A percentile compares a stretch with the other conserved stretches of the same genome.
phyloP scores from a whole-genome alignment of 2,113 vertebrate genomes.

The Pungitius pungitius region DNA sequence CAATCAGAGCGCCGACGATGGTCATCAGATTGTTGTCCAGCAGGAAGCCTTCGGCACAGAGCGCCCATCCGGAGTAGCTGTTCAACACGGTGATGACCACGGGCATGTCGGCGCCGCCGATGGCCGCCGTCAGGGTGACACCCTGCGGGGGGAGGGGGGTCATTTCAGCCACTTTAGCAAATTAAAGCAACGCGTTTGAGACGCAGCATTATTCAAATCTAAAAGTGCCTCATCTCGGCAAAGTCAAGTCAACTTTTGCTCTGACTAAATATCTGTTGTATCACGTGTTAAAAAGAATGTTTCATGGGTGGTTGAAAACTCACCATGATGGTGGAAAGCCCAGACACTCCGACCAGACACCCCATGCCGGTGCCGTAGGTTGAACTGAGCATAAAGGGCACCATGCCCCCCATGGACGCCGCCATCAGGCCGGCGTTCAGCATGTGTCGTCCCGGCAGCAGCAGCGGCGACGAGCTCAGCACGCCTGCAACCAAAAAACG shows the following conservation, averaged over 20 bases:
- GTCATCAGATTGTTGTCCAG: constrained; percentile 85
- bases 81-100: constrained; percentile 86
- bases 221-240: too few relatives aligned
- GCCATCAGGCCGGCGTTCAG: constrained; percentile 82
- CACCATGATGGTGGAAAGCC: constrained; percentile 84
- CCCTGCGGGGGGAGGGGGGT: constrained; percentile 64
- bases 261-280: neutral
- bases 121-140: constrained; percentile 83
- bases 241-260: neutral
- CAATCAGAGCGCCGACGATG: constrained; percentile 84
- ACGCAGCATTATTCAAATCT: neutral
- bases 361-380: constrained; percentile 81
- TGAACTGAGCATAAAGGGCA: constrained; percentile 84
- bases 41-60: constrained; percentile 84
- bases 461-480: constrained; percentile 78
- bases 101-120: constrained; percentile 86
- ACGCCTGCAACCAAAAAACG: constrained; percentile 66
- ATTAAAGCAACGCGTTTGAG: neutral
- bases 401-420: constrained; percentile 78
- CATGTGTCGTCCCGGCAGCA: constrained; percentile 81
- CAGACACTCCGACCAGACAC: constrained; percentile 81
- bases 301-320: too few relatives aligned
- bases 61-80: constrained; percentile 86
- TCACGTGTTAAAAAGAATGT: constrained; percentile 1
- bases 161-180: neutral